Evolutionary conservation across 2,113 vertebrate genomes (phyloP).

Genomic region (Austrofundulus limnaeus): DNA sequence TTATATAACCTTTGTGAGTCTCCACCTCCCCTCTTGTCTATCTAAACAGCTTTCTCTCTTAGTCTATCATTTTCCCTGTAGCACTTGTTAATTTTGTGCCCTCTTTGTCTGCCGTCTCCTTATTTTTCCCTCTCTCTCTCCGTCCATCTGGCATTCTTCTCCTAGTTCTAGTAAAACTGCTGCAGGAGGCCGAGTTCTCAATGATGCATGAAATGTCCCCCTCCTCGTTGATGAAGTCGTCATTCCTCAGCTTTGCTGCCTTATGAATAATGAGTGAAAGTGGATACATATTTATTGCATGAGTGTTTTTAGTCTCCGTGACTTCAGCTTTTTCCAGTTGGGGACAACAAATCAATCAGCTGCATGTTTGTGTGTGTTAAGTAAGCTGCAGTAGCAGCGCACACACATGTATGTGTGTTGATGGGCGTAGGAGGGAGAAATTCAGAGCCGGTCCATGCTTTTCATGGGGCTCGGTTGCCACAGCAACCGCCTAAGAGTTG

Average conservation of each 20-base stretch:
- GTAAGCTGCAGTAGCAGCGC: neutral
- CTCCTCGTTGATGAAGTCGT: conserved; percentile 49
- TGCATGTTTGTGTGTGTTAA: neutral
- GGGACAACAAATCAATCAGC: conserved; percentile 37
- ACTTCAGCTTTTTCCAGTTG: conserved; percentile 35
- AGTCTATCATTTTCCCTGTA: conserved; percentile 26
- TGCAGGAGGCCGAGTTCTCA: conserved; percentile 43
- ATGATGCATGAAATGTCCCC: conserved; percentile 60
- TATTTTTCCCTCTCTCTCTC: neutral
- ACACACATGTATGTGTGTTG: conserved; percentile 20
- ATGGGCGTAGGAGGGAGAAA: conserved; percentile 58
- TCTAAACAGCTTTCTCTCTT: conserved; percentile 49
- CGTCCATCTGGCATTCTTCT: conserved; percentile 35
- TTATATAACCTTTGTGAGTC: conserved; percentile 73
- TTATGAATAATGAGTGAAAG: conserved; percentile 59
- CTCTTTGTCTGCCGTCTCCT: conserved; percentile 9
- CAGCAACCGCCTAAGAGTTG: conserved; percentile 65
- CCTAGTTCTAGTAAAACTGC: conserved; percentile 31
- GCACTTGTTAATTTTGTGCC: conserved; percentile 20
- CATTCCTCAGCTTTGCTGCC: conserved; percentile 41
- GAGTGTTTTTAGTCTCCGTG: conserved; percentile 22
- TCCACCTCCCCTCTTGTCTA: conserved; percentile 44
- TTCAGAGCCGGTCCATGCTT: conserved; percentile 46
- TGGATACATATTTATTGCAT: conserved; percentile 31
- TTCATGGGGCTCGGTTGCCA: conserved; percentile 64